Conservation (phyloP, 2,888 invertebrate genomes). For the Eupithecia exiguata region DNA sequence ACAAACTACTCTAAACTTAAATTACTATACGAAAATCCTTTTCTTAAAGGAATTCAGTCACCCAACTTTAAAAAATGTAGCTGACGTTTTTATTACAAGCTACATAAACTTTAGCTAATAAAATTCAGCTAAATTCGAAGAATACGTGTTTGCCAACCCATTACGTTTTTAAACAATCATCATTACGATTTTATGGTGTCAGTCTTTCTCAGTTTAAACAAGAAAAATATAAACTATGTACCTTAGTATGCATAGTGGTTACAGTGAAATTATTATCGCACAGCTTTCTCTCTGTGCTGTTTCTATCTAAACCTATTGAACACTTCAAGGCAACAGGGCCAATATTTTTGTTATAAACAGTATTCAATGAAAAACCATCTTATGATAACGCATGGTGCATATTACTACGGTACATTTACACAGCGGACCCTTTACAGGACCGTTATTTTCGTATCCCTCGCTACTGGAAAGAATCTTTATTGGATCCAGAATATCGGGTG, state of each 20-base stretch:
- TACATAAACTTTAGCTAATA: not conserved
- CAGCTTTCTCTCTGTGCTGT: not conserved
- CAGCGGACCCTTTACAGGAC: too few species aligned
- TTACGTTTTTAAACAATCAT: not conserved
- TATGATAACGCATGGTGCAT: not conserved
- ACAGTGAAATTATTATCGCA: not conserved
- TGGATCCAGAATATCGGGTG: too few species aligned
- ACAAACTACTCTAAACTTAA: not conserved
- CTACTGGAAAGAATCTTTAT: too few species aligned
- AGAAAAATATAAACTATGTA: not conserved
- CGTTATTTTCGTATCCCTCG: too few species aligned
- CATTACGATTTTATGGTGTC: not conserved
- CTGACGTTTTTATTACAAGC: not conserved
- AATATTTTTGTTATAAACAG: not conserved
- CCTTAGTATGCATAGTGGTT: not conserved
- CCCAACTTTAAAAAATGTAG: not conserved
- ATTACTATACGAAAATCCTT: conserved; percentile 4
- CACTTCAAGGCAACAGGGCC: not conserved
- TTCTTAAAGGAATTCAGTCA: not conserved
- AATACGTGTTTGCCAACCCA: not conserved
- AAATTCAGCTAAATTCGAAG: not conserved
- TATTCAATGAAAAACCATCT: not conserved
- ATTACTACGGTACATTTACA: too few species aligned
- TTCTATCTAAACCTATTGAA: not conserved
- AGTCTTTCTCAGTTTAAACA: not conserved